Base-by-base conservation (phyloP, 2,797 vertebrate genomes). In the Ataeniobius toweri region DNA sequence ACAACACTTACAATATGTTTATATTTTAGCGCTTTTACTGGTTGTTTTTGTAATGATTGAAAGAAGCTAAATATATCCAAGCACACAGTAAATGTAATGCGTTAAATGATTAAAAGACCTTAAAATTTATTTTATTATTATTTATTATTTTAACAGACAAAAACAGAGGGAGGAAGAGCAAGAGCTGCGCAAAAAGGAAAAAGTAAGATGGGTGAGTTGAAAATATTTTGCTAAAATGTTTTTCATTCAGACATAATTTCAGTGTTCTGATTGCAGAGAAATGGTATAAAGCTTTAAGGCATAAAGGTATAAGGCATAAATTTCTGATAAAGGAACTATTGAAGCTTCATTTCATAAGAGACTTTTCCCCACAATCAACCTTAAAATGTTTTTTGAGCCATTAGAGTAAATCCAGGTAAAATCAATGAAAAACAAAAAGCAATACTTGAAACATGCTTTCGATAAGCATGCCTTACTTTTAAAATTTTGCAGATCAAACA, bases 101-200 rank as follows among this genome's bases (percentile, higher is more conserved):
- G 0, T 22, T 53, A 7, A 76, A 48, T 55, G 26, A 26, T 16
- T 63, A 8, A 36, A 36, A 63, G 20, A 24, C 3, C 20, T 65
- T 41, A 10, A 39, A 8, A 28, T 36, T 41, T 22, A 31, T 31
- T 31, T 31, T 31, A 31, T 31, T 31, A 31, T 31, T 31, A 31
- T 31, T 31, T 31, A 75, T 3, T 46, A 18, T 71, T 51, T 31
- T 79, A 24, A 1, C 89, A 97, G 97, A 93, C 96, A 90, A 85
- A 93, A 94, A 83, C 94, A 95, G 84, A 95, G 94, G 0, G 92
- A 94, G 71, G 74, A 93, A 85, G 95, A 96, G 41, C 95, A 95
- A 1, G 90, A 93, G 83, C 76, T 94, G 74, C 92, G 89, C 18
- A 94, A 71, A 78, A 86, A 90, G 39, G 97, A 97, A 86, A 96